Conservation (phyloP, 2,888 invertebrate species). For the Anoncus sp. region DNA sequence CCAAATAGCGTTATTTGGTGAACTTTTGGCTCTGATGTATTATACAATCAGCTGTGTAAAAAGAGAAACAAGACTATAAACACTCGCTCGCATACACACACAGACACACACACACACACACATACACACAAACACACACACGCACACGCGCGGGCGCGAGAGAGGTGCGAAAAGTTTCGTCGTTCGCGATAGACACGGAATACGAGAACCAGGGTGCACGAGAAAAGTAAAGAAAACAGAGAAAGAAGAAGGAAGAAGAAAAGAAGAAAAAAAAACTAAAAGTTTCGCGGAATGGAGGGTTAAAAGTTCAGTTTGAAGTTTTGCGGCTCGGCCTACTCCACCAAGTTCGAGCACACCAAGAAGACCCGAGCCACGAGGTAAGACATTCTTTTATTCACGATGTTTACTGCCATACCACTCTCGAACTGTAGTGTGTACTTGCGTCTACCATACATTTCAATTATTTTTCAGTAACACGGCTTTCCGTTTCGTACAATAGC, state of each 20-base stretch:
- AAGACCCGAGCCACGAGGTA: conserved; percentile 69
- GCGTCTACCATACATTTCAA: not conserved
- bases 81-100: not conserved
- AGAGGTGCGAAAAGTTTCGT: conserved; percentile 7
- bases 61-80: not conserved
- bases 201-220: not conserved
- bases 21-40: conserved; percentile 8
- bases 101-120: not conserved
- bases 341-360: conserved; percentile 66
- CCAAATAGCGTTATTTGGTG: conserved; percentile 1
- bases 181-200: not conserved
- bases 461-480: not conserved
- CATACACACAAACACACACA: not conserved
- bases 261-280: conserved; percentile 22
- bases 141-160: not conserved
- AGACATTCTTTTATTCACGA: conserved; percentile 41
- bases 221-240: not conserved
- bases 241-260: conserved; percentile 4
- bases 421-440: not conserved
- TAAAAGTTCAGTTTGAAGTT: conserved; percentile 67
- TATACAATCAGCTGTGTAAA: not conserved
- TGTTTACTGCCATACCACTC: not conserved
- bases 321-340: conserved; percentile 70
- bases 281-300: conserved; percentile 66
- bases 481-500: not conserved